Conservation (phyloP, 92 coral and sea anemone genomes). For the Epizoanthus ramosus region DNA sequence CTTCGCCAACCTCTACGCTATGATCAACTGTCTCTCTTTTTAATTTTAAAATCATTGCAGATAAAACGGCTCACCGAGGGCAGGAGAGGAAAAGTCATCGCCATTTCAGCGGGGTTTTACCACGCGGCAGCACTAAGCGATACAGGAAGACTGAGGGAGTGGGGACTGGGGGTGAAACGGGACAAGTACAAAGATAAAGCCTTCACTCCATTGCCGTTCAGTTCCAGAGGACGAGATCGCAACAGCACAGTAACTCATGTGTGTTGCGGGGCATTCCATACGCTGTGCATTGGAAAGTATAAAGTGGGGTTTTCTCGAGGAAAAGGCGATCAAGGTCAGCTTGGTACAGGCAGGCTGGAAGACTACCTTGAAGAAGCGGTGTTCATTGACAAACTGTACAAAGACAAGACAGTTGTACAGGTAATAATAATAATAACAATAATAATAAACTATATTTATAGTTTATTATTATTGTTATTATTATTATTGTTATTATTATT, state of each 20-base stretch:
- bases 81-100: background rate
- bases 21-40: no score
- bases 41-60: background rate
- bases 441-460: no score
- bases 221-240: slow-evolving; percentile 48
- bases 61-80: background rate
- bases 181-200: slow-evolving; percentile 14
- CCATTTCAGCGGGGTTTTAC: slow-evolving; percentile 63
- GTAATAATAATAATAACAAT: no score
- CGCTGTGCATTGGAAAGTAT: slow-evolving; percentile 51
- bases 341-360: slow-evolving; percentile 54
- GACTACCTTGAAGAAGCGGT: background rate
- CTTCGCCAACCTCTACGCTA: no score
- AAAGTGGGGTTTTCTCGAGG: slow-evolving; percentile 59
- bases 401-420: slow-evolving; percentile 4
- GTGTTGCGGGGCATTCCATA: slow-evolving; percentile 72
- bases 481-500: no score
- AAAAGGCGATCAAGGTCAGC: slow-evolving; percentile 58
- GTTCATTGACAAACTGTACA: slow-evolving; percentile 3
- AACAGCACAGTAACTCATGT: slow-evolving; percentile 49
- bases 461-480: no score
- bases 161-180: slow-evolving; percentile 56
- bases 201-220: slow-evolving; percentile 16
- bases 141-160: slow-evolving; percentile 55
- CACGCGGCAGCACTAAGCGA: slow-evolving; percentile 62